Evolutionary conservation across 1,140 invertebrate genomes (phyloP).

Genomic region (Paraescarpia echinospica): DNA sequence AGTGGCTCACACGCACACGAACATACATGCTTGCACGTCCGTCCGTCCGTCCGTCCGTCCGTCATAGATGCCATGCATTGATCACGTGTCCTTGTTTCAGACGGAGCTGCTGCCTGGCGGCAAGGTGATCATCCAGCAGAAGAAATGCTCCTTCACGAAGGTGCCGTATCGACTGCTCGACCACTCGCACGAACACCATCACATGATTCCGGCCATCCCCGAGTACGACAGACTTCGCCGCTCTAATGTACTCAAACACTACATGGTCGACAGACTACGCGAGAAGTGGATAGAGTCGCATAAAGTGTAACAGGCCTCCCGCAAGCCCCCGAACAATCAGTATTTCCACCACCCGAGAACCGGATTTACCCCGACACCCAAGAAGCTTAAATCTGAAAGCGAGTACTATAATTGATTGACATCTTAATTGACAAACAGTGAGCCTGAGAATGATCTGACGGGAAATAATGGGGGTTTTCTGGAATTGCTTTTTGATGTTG

Average conservation of each 20-base stretch:
- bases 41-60: too few species aligned
- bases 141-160: neutral
- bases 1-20: neutral
- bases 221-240: neutral
- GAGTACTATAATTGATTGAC: too few species aligned
- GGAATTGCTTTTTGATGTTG: too few species aligned
- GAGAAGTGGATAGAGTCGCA: neutral
- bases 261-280: neutral
- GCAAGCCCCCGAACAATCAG: too few species aligned
- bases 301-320: neutral
- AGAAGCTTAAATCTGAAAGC: too few species aligned
- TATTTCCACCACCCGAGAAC: too few species aligned
- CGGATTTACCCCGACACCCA: too few species aligned
- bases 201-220: conserved; percentile 5
- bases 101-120: neutral
- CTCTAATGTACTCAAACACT: neutral
- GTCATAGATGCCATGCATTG: too few species aligned
- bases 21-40: neutral
- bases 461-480: too few species aligned
- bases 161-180: neutral
- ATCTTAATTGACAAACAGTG: too few species aligned
- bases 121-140: conserved; percentile 13
- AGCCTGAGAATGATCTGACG: too few species aligned
- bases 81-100: neutral
- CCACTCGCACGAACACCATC: neutral